These are phyloP conservation scores for Platyscapa corneri DNA, from an alignment of 1,140 invertebrate genomes.

Conservation along the genomic window DNA sequence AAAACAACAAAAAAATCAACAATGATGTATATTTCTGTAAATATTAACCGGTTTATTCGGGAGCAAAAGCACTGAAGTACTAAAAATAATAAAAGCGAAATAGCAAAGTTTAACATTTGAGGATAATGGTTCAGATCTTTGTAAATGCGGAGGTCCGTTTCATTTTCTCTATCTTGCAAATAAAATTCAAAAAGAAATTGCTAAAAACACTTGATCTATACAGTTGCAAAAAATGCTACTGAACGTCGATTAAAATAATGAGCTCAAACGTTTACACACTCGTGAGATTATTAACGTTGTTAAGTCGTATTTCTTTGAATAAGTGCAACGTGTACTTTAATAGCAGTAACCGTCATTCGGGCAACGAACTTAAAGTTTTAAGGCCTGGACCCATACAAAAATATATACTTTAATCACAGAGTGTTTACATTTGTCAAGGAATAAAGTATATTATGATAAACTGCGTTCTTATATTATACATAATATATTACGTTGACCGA, in stretches of 20 bases:
- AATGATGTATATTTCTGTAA: conserved; percentile 50
- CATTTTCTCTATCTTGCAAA: conserved; percentile 16
- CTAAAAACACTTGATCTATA: conserved; percentile 15
- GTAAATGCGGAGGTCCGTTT: not conserved
- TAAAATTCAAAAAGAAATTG: conserved; percentile 37
- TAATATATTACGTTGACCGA: conserved; percentile 59
- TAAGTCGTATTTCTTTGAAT: conserved; percentile 18
- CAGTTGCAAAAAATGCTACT: conserved; percentile 42
- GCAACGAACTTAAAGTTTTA: conserved; percentile 36
- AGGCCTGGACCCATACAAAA: conserved; percentile 17
- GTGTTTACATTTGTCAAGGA: conserved; percentile 54
- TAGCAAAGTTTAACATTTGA: conserved; percentile 7
- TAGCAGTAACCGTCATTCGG: conserved; percentile 16
- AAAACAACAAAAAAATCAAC: conserved; percentile 41
- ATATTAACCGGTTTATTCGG: conserved; percentile 49
- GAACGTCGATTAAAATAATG: conserved; percentile 42
- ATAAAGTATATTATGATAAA: conserved; percentile 53
- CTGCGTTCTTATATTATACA: conserved; percentile 55
- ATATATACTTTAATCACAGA: conserved; percentile 22
- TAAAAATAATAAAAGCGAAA: conserved; percentile 26
- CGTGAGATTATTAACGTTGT: conserved; percentile 25
- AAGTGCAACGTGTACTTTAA: conserved; percentile 34
- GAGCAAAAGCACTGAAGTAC: conserved; percentile 49
- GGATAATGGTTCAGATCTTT: not conserved
- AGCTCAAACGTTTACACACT: conserved; percentile 39